phyloP scores from a whole-genome alignment of 2,797 vertebrate species.

The Triplophysa yarkandensis region DNA sequence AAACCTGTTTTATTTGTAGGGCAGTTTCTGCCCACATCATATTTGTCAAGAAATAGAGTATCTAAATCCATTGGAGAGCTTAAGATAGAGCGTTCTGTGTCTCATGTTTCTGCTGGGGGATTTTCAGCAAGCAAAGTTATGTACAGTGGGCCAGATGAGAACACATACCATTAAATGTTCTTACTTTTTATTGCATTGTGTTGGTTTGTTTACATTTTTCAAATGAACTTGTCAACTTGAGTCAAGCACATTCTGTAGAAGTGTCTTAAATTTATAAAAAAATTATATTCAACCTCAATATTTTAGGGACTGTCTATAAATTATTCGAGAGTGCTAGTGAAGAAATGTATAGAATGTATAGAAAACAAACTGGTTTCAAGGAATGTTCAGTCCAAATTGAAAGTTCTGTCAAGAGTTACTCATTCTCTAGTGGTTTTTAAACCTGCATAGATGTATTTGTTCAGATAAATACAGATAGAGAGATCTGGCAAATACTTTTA shows the following conservation, averaged over 20 bases:
- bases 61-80: constrained; percentile 40
- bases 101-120: constrained; percentile 50
- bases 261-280: too few relatives aligned
- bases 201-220: not conserved
- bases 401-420: too few relatives aligned
- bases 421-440: too few relatives aligned
- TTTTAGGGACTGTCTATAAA: too few relatives aligned
- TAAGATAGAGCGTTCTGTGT: constrained; percentile 34
- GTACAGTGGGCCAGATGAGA: not conserved
- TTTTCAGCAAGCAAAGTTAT: constrained; percentile 41
- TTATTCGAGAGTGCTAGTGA: too few relatives aligned
- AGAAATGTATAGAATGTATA: too few relatives aligned
- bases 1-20: constrained; percentile 35
- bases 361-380: too few relatives aligned
- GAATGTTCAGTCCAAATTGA: too few relatives aligned
- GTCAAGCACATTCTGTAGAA: not conserved
- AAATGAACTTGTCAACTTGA: not conserved
- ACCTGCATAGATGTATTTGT: too few relatives aligned
- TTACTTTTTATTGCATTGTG: not conserved
- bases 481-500: too few relatives aligned
- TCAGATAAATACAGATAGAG: too few relatives aligned
- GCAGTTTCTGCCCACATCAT: constrained; percentile 21
- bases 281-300: too few relatives aligned
- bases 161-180: not conserved
- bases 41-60: constrained; percentile 52